These are phyloP conservation scores for Drosophila putrida DNA, from an alignment of 2,888 invertebrate genomes.

Conservation along the genomic window DNA sequence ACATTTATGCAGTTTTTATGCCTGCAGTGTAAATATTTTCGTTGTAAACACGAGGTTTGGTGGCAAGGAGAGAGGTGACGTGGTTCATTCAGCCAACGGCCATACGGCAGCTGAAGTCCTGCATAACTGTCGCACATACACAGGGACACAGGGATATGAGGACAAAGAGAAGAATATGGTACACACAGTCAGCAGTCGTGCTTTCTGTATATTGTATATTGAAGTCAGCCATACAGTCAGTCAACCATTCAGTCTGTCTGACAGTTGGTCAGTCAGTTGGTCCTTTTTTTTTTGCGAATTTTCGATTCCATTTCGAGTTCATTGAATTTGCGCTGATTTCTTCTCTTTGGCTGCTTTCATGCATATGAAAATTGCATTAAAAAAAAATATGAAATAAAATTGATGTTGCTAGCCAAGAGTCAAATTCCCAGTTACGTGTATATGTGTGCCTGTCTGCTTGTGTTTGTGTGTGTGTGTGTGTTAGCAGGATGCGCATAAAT, in stretches of 20 bases:
- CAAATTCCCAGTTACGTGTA: conserved; percentile 40
- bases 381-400: conserved; percentile 60
- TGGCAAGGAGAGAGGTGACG: conserved; percentile 2
- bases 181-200: conserved; percentile 23
- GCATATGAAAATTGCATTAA: conserved; percentile 70
- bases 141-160: conserved; percentile 23
- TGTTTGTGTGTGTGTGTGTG: conserved; percentile 22
- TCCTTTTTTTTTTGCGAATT: conserved; percentile 35
- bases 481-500: conserved; percentile 66
- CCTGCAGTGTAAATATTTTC: conserved; percentile 81
- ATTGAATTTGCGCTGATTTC: conserved; percentile 78
- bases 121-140: conserved; percentile 33
- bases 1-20: conserved; percentile 82
- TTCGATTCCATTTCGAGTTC: conserved; percentile 78
- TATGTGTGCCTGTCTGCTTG: conserved; percentile 5
- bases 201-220: conserved; percentile 29
- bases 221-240: conserved; percentile 21
- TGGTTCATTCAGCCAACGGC: conserved; percentile 8
- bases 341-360: conserved; percentile 50
- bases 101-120: conserved; percentile 20
- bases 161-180: background rate
- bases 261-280: conserved; percentile 10
- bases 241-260: conserved; percentile 25
- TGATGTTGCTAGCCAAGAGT: conserved; percentile 51
- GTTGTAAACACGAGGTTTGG: conserved; percentile 66